Base-by-base conservation (phyloP, 1,140 invertebrate genomes). In the Listronotus oregonensis region DNA sequence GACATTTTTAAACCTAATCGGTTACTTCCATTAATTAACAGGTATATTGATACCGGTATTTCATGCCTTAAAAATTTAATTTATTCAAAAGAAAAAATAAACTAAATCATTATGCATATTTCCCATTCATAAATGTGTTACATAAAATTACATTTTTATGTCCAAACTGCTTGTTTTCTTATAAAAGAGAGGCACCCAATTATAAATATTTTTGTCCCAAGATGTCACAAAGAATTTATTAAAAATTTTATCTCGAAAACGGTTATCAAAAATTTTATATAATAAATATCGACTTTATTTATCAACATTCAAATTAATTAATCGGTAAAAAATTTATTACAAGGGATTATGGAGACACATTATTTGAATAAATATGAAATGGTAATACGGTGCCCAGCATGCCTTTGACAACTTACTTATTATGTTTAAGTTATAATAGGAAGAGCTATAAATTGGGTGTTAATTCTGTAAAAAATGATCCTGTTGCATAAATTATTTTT, bases 331-430 rank as follows among this genome's bases (percentile, higher is more conserved):
- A 42, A 42, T 42, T 42, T 42, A 42, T 42, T 42, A 42, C 40
- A n/a, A n/a, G 40, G 40, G 40, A 42, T 42, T 42, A 42, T 10
- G 40, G 40, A 42, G 40, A 42, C 40, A n/a, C 40, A n/a, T 42
- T n/a, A 42, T 42, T 42, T 42, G 40, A 42, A 42, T 42, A 42
- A 42, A 42, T 42, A 42, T n/a, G 40, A 42, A 42, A 42, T 42
- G 40, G 40, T 42, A n/a, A n/a, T n/a, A 42, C 40, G 9, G 9
- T 9, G n/a, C 40, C 9, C 40, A 42, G 40, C 40, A n/a, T 42
- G 40, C n/a, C 9, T 42, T 42, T 42, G 40, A 42, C 40, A 58
- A 39, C 40, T 58, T 58, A 15, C 46, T 39, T 42, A 42, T 42
- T 42, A 42, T n/a, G 40, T 9, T n/a, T 11, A 42, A 42, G n/a